phyloP scores from a whole-genome alignment of 2,797 vertebrate genomes.

The Pogoniulus pusillus region DNA sequence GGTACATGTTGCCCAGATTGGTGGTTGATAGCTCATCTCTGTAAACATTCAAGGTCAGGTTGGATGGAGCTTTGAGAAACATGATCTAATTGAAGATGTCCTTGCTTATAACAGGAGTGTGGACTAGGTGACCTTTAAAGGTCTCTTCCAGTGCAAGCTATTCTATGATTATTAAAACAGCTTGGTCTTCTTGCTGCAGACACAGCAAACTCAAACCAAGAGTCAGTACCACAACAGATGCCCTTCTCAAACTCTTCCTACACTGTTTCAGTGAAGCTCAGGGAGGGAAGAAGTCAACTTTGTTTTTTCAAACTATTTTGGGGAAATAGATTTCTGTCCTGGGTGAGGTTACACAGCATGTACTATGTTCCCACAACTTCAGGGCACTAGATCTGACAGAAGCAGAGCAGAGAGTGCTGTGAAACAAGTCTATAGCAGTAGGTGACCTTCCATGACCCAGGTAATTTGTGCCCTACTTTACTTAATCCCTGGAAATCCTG shows the following conservation, averaged over 20 bases:
- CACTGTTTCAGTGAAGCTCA: too few species aligned
- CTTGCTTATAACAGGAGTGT: rapidly evolving
- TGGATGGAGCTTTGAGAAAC: neutral
- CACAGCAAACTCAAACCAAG: neutral
- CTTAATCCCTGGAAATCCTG: slow-evolving; percentile 70
- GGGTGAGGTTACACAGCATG: neutral
- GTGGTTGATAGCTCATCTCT: neutral
- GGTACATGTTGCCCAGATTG: neutral
- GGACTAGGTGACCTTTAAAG: neutral
- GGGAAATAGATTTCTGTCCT: neutral
- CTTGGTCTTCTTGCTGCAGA: neutral
- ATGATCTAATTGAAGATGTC: neutral
- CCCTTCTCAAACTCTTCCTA: neutral
- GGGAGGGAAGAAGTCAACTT: too few species aligned
- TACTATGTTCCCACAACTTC: neutral
- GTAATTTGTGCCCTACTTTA: slow-evolving; percentile 61
- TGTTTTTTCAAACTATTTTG: neutral
- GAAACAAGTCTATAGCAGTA: neutral
- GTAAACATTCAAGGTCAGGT: neutral
- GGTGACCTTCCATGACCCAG: slow-evolving; percentile 37
- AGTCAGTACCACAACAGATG: neutral
- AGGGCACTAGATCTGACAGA: neutral
- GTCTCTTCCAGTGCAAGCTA: neutral
- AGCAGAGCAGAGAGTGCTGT: neutral
- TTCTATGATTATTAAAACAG: neutral